These are phyloP conservation scores for Mohoua ochrocephala DNA, from an alignment of 2,113 vertebrate genomes.

Conservation along the genomic window DNA sequence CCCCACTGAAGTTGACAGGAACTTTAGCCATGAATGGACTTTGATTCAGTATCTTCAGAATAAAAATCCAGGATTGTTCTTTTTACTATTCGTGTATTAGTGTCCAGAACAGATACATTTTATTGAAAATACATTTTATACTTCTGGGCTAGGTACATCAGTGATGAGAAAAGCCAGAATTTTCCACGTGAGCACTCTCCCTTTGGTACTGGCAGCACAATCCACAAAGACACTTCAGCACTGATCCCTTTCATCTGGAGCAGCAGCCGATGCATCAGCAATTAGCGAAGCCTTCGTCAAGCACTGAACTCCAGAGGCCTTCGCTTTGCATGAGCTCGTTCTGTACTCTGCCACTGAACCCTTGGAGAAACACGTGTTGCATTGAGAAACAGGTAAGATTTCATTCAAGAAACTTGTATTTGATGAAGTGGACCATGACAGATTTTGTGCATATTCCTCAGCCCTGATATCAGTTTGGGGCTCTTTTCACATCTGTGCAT, in stretches of 20 bases:
- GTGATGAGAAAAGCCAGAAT: not conserved
- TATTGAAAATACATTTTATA: not conserved
- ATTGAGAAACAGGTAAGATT: not conserved
- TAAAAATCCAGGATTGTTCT: not conserved
- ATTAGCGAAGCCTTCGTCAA: not conserved
- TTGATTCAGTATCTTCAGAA: not conserved
- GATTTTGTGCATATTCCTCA: not conserved
- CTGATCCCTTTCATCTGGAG: not conserved
- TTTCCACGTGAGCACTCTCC: not conserved
- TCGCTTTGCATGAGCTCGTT: not conserved
- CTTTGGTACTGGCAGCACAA: not conserved
- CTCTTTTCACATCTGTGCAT: not conserved
- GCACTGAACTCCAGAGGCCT: not conserved
- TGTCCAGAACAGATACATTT: not conserved
- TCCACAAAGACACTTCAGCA: not conserved
- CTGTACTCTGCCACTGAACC: not conserved
- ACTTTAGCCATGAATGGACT: not conserved
- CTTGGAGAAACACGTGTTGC: not conserved
- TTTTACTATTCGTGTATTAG: not conserved
- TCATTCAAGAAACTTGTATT: not conserved
- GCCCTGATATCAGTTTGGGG: not conserved
- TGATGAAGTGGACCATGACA: not conserved
- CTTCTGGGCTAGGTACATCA: not conserved
- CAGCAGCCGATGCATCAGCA: not conserved
- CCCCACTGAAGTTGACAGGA: not conserved